These are phyloP conservation scores for Cylas formicarius DNA, from an alignment of 1,140 invertebrate species.

Conservation along the genomic window DNA sequence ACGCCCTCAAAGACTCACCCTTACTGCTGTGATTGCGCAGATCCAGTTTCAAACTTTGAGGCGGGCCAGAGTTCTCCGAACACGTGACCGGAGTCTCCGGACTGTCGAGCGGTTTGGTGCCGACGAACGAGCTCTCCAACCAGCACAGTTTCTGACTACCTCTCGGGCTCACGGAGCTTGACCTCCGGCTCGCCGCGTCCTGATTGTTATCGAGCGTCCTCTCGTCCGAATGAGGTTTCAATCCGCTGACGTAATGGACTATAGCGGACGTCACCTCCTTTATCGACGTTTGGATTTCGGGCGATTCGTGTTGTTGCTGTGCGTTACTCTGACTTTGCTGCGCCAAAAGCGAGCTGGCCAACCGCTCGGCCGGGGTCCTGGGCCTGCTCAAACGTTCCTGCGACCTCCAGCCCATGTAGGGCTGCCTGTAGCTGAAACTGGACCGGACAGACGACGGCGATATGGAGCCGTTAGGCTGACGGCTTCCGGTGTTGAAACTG, in stretches of 20 bases:
- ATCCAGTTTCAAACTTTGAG: constrained; percentile 46
- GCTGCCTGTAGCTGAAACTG: constrained; percentile 62
- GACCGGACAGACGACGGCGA: constrained; percentile 47
- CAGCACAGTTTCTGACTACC: constrained; percentile 63
- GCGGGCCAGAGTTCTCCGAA: constrained; percentile 38
- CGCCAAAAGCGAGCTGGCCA: constrained; percentile 58
- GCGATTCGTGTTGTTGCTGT: constrained; percentile 46
- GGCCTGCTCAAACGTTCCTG: constrained; percentile 71
- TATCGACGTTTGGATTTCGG: constrained; percentile 81
- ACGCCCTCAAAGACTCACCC: constrained; percentile 55
- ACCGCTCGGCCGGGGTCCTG: constrained; percentile 73
- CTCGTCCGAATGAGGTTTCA: constrained; percentile 47
- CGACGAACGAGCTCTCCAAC: constrained; percentile 86
- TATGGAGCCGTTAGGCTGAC: constrained; percentile 39
- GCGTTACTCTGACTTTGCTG: constrained; percentile 37
- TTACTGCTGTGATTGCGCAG: constrained; percentile 46
- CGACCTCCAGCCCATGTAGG: constrained; percentile 84
- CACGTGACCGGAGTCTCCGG: constrained; percentile 69
- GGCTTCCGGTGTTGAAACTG: constrained; percentile 50
- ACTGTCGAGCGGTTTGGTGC: constrained; percentile 73
- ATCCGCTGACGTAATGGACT: constrained; percentile 80
- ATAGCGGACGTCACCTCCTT: constrained; percentile 90
- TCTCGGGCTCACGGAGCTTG: constrained; percentile 38
- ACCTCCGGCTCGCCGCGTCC: constrained; percentile 29
- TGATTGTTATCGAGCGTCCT: constrained; percentile 25